Evolutionary conservation across 2,888 invertebrate species (phyloP), one percentile per base, ranked within the genome.

Genomic region (Magallana nippona): DNA sequence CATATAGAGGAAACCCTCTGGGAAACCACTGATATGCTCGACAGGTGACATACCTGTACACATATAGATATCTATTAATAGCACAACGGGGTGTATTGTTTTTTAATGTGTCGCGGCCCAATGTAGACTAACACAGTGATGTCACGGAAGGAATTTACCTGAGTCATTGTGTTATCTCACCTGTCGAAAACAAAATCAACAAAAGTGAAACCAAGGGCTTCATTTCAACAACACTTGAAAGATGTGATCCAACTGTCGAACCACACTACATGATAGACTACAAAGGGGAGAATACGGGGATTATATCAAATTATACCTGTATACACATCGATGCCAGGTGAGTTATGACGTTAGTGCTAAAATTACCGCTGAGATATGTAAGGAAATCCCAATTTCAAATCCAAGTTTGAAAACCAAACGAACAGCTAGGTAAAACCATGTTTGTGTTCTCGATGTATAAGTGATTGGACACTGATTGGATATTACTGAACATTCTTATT

Each of bases 111-210:
- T 15, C 32, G 22, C 71, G 22, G 5, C 71, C 71, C 10, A 32
- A 13, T 27, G 5, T 71, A 32, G 22, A 71, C 27, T 2, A 10
- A 13, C 11, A 10, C 32, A 71, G 13, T 71, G 27, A 71, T 71
- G 27, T 27, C 71, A 71, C 13, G 13, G 22, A 15, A 71, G 71
- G 71, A 71, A 71, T 71, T 71, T 32, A 71, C 71, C 71, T 71
- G 71, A 71, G 71, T 71, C 71, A 71, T 32, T 71, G 15, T 32
- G 44, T 71, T 71, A 32, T 71, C 71, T 71, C 27, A 71, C 71
- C 71, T 71, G 71, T 71, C 13, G 27, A 27, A 71, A 44, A 44
- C 44, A 44, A 63, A 22, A 27, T 71, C 19, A 32, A 71, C 13
- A 13, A 13, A 71, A 11, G 15, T 11, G 62, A 19, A 71, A 15